phyloP scores from a whole-genome alignment of 1,140 invertebrate genomes.

The Oncopeltus fasciatus region DNA sequence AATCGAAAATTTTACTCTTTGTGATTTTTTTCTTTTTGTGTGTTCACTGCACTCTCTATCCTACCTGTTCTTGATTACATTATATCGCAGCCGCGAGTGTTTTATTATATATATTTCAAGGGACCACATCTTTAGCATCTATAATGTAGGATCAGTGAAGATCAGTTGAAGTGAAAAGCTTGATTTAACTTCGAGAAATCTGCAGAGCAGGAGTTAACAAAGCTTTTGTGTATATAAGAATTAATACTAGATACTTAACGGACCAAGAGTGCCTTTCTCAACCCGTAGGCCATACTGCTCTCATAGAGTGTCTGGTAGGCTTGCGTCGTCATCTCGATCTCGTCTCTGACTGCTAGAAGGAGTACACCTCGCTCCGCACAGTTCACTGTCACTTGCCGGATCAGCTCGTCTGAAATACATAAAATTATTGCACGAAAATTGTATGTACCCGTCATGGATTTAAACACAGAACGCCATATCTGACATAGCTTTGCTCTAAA shows the following conservation, averaged over 20 bases:
- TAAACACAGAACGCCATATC: no score
- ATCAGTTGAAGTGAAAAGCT: background rate
- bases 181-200: background rate
- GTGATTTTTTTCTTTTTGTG: no score
- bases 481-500: no score
- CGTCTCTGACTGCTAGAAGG: conserved; percentile 80
- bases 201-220: background rate
- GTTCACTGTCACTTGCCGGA: conserved; percentile 90
- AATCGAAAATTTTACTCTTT: no score
- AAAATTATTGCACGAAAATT: no score
- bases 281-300: conserved; percentile 92
- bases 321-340: conserved; percentile 88
- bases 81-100: no score
- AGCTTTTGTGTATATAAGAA: background rate
- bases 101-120: no score
- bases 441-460: no score
- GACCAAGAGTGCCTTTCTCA: conserved; percentile 89
- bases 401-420: conserved; percentile 61
- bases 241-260: background rate
- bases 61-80: no score
- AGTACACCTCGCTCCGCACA: conserved; percentile 92
- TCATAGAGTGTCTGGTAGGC: conserved; percentile 91
- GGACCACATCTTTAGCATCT: no score
- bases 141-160: no score
- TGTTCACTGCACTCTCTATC: no score